phyloP scores from a whole-genome alignment of 2,888 invertebrate species.

The Mythimna pallens region DNA sequence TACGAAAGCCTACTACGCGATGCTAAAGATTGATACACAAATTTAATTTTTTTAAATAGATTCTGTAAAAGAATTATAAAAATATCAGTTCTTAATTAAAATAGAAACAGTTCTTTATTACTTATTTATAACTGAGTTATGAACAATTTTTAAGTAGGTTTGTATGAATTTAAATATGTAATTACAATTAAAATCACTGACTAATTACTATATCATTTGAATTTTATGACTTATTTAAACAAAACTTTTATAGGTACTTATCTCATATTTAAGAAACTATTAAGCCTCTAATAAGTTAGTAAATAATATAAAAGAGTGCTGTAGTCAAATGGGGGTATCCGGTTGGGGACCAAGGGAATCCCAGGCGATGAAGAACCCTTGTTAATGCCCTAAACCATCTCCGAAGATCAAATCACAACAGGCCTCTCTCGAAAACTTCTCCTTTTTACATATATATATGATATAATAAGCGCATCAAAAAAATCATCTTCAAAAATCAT shows the following conservation, averaged over 20 bases:
- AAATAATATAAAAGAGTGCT: neutral
- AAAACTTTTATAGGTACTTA: neutral
- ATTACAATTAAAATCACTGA: neutral
- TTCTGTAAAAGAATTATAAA: neutral
- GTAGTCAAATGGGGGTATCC: too few species aligned
- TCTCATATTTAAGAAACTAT: neutral
- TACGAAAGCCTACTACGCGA: slow-evolving; percentile 10
- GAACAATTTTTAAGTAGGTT: neutral
- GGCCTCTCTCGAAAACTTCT: neutral
- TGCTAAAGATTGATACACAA: slow-evolving; percentile 2
- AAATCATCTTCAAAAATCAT: too few species aligned
- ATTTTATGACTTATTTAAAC: neutral
- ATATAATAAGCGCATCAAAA: too few species aligned
- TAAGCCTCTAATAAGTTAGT: neutral
- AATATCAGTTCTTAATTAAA: neutral
- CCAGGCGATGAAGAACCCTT: neutral
- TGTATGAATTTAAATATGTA: too few species aligned
- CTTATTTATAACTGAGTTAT: neutral
- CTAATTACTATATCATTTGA: neutral
- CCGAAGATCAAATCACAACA: neutral
- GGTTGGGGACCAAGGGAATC: neutral
- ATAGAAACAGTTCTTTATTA: neutral
- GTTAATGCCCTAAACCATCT: neutral
- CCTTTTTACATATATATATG: too few species aligned
- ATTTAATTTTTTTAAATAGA: neutral